Evolutionary conservation across 2,113 vertebrate species (phyloP).

Genomic region (Meleagris gallopavo): DNA sequence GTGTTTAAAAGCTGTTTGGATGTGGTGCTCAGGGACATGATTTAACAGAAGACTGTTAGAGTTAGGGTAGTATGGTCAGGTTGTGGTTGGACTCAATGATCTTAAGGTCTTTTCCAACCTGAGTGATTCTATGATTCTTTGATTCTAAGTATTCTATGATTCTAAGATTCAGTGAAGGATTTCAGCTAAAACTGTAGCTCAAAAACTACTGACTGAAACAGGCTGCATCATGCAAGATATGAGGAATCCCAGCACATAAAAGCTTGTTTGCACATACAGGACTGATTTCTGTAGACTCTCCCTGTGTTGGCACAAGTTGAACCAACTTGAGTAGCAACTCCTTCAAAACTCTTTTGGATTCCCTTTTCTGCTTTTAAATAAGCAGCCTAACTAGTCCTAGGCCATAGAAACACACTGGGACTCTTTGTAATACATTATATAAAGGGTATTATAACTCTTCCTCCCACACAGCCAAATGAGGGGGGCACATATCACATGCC

Average conservation of each 20-base stretch:
- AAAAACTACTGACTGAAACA: neutral
- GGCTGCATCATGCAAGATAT: neutral
- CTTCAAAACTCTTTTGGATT: neutral
- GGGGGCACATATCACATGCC: neutral
- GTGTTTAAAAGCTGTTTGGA: too few relatives aligned
- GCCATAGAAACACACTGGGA: neutral
- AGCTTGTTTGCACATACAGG: neutral
- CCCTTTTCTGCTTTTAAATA: neutral
- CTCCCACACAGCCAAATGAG: neutral
- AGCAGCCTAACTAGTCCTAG: neutral
- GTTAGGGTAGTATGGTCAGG: too few relatives aligned
- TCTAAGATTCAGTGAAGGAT: neutral
- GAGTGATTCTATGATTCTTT: too few relatives aligned
- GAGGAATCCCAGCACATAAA: neutral
- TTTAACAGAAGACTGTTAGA: too few relatives aligned
- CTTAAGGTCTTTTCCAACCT: too few relatives aligned
- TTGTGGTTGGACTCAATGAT: too few relatives aligned
- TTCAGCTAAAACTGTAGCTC: neutral
- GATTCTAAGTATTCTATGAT: neutral
- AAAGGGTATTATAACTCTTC: neutral
- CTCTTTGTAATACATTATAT: neutral
- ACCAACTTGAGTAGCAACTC: neutral
- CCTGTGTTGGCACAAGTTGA: rapidly evolving
- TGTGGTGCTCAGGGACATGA: too few relatives aligned
- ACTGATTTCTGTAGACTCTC: neutral